Evolutionary conservation across 2,113 vertebrate genomes (phyloP).

Genomic region (Apteryx owenii): DNA sequence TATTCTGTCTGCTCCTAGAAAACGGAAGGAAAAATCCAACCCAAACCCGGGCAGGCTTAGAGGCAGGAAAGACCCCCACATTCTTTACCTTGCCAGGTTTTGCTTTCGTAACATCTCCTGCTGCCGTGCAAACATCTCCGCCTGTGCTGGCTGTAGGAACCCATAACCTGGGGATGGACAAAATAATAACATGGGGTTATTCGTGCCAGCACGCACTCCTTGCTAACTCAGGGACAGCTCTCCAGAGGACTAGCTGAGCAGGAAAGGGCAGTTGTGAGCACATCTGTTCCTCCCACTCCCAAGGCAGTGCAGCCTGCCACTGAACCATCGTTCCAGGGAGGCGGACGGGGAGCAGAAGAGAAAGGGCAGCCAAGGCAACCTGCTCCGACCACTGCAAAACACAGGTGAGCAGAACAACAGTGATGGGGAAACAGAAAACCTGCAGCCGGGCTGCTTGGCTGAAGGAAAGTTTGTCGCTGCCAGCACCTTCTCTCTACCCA

Average conservation of each 20-base stretch:
- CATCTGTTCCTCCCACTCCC: not conserved
- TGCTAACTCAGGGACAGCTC: not conserved
- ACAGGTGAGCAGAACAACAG: not conserved
- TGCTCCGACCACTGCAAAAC: rapidly evolving
- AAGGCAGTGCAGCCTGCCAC: not conserved
- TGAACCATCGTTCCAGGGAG: rapidly evolving
- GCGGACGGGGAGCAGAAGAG: not conserved
- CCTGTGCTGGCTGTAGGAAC: constrained; percentile 92
- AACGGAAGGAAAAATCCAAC: not conserved
- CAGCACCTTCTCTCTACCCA: not conserved
- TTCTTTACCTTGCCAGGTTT: constrained; percentile 89
- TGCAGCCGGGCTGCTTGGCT: rapidly evolving
- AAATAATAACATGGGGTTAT: not conserved
- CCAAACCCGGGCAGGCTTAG: not conserved
- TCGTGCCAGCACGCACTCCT: not conserved
- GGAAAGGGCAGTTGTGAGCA: not conserved
- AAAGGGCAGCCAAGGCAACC: not conserved
- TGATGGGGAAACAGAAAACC: rapidly evolving
- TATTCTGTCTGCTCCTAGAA: not conserved
- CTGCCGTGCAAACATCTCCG: constrained; percentile 93
- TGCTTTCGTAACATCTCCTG: constrained; percentile 97
- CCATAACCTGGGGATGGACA: constrained; percentile 83
- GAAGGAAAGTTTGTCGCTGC: not conserved
- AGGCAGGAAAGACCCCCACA: rapidly evolving
- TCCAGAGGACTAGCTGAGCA: not conserved